Evolutionary conservation across 2,888 invertebrate species (phyloP).

Genomic region (Drosophila fungiperda): DNA sequence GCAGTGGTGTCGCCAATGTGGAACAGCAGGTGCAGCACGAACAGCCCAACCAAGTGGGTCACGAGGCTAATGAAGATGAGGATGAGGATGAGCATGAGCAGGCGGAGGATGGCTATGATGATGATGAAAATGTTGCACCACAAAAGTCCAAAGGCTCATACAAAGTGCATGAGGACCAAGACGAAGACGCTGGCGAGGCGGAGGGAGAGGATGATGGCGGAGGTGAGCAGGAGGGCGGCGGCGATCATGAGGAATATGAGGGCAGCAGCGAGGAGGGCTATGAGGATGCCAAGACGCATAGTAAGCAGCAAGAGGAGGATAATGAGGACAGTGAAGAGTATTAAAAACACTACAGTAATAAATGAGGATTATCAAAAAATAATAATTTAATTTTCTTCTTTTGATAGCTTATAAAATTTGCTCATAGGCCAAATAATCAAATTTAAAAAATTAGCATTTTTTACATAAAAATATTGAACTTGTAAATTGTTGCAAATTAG

Average conservation of each 20-base stretch:
- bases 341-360: slow-evolving; percentile 14
- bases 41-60: slow-evolving; percentile 26
- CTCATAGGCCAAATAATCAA: background rate
- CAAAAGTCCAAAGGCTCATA: slow-evolving; percentile 40
- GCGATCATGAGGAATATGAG: slow-evolving; percentile 64
- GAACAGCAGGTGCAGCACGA: slow-evolving; percentile 64
- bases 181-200: slow-evolving; percentile 33
- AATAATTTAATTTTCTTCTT: background rate
- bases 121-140: slow-evolving; percentile 9
- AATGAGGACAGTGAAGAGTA: slow-evolving; percentile 61
- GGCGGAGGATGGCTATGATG: slow-evolving; percentile 5
- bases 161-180: slow-evolving; percentile 60
- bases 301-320: slow-evolving; percentile 44
- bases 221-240: slow-evolving; percentile 49
- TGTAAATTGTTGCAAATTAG: background rate
- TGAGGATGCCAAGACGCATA: slow-evolving; percentile 65
- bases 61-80: slow-evolving; percentile 16
- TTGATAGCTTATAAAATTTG: background rate
- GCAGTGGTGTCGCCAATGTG: slow-evolving; percentile 28
- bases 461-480: background rate
- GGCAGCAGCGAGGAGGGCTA: slow-evolving; percentile 74
- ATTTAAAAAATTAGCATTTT: background rate
- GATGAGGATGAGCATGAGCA: slow-evolving; percentile 8
- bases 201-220: slow-evolving; percentile 36
- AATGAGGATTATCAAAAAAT: background rate